These are phyloP conservation scores for Tachysurus vachellii DNA, from an alignment of 2,113 vertebrate genomes.

Conservation along the genomic window DNA sequence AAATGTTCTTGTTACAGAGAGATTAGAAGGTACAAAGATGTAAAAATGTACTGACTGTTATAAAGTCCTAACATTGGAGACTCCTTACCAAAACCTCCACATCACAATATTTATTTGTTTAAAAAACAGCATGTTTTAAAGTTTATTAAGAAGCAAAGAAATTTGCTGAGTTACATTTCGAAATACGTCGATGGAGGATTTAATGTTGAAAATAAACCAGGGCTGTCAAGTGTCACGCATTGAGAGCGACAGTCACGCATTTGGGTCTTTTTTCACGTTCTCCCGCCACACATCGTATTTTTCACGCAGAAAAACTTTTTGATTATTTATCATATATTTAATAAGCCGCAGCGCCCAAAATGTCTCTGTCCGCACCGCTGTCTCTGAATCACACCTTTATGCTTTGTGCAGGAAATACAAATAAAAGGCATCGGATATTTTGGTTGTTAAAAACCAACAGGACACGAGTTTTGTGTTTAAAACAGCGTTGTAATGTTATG, in stretches of 20 bases:
- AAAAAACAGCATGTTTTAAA: neutral
- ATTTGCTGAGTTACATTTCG: neutral
- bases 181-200: neutral
- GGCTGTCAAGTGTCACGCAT: too few species aligned
- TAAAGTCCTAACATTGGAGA: neutral
- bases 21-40: neutral
- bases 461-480: neutral
- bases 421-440: neutral
- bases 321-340: too few species aligned
- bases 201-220: neutral
- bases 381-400: slow-evolving; percentile 17
- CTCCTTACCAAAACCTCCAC: neutral
- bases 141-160: neutral
- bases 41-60: neutral
- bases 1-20: neutral
- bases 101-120: neutral
- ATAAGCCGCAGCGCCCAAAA: too few species aligned
- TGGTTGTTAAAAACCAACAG: neutral
- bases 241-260: too few species aligned
- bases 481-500: neutral
- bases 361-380: too few species aligned
- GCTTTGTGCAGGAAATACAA: neutral
- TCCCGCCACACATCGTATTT: too few species aligned
- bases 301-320: too few species aligned
- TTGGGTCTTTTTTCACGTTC: too few species aligned